These are phyloP conservation scores for Pachyuromys duprasi DNA, from an alignment of 2,797 vertebrate species.

Conservation along the genomic window DNA sequence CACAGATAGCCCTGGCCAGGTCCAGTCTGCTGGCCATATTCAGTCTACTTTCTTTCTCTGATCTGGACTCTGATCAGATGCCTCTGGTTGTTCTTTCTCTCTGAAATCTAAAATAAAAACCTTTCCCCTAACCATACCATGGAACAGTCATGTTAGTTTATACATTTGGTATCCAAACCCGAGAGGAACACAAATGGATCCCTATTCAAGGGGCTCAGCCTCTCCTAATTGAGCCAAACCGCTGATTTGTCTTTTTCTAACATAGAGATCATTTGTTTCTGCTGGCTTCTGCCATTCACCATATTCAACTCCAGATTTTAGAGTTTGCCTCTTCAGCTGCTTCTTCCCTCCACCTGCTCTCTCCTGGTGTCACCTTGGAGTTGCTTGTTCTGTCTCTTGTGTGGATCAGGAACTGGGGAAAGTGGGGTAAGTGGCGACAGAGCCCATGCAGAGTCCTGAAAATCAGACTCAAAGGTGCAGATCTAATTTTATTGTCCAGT, in stretches of 20 bases:
- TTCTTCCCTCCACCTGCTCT: neutral
- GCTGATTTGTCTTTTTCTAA: neutral
- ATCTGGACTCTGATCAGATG: neutral
- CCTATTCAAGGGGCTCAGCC: neutral
- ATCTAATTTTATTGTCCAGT: too few species aligned
- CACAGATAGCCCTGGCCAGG: too few species aligned
- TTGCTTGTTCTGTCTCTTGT: neutral
- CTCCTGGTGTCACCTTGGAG: neutral
- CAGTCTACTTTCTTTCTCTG: too few species aligned
- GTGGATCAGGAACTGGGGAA: too few species aligned
- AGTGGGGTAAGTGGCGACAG: too few species aligned
- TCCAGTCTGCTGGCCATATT: too few species aligned
- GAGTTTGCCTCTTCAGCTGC: neutral
- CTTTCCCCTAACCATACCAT: neutral
- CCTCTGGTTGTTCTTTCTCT: neutral
- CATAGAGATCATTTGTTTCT: neutral
- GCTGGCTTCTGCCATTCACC: neutral
- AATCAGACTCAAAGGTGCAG: too few species aligned
- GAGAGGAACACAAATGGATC: neutral
- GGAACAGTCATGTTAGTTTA: neutral
- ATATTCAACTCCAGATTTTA: neutral
- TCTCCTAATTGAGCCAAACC: neutral
- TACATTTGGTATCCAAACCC: neutral
- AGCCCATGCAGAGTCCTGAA: too few species aligned
- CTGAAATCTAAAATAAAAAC: too few species aligned